Evolutionary conservation across 1,140 invertebrate genomes (phyloP), one percentile per base, ranked within the genome.

Genomic region (Cyclargus thomasi): DNA sequence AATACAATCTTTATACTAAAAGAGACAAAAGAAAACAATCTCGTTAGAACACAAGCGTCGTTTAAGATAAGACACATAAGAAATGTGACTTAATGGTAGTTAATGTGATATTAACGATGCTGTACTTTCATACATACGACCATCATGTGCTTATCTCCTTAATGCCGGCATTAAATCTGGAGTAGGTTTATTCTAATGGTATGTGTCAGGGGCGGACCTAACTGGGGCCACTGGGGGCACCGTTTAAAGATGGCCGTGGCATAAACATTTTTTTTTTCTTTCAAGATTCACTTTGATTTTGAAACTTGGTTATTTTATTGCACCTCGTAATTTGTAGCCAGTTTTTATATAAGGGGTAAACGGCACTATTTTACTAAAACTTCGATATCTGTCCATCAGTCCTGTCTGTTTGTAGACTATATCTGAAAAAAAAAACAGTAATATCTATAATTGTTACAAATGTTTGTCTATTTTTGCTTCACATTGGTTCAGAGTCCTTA

Each of bases 21-120:
- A 47, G 14, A 47, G 39, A 47, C 39, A 47, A 47, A 47, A 47
- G 39, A 47, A 47, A 47, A 47, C 39, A 47, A 47, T 47, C 39
- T 16, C 8, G 39, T 47, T 47, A 47, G 39, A 47, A 47, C 39
- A 47, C 14, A 47, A 47, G 14, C 39, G 39, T 47, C 39, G 39
- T 11, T 47, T 47, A 47, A 47, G 39, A 47, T 47, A 47, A 47
- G 39, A 11, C 39, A 47, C 39, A 47, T 47, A 47, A 47, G 39
- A 47, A 47, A 47, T 47, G 39, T 16, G 39, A 47, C 39, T 47
- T 47, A 47, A 47, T 47, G 39, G 39, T 47, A 47, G 39, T 47
- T 47, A 47, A 47, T 47, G 39, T 7, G 39, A 47, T 47, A 47
- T 47, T 47, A 47, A 47, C 39, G 39, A 47, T 47, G 39, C 39